Percentiles rank a stretch among this genome's conserved stretches.
Evolutionary conservation across 2,113 vertebrate species (phyloP).

Genomic region (Motacilla alba): DNA sequence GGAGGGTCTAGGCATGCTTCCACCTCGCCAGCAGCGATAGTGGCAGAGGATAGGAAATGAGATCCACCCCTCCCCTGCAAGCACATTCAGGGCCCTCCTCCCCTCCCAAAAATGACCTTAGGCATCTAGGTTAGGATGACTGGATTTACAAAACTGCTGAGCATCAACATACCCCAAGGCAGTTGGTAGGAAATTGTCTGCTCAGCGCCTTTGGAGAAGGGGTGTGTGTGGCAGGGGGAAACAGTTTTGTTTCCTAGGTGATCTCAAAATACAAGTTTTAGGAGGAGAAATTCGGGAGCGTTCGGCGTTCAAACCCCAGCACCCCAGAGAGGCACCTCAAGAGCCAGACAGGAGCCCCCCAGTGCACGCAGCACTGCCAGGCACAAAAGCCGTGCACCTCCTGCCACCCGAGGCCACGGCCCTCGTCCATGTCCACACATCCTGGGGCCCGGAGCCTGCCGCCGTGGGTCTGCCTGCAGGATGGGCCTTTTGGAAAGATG

Average conservation of each 20-base stretch:
- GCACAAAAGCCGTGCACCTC: not conserved
- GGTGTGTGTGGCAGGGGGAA: not conserved
- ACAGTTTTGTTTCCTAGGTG: constrained; percentile 50
- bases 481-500: not conserved
- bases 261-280: not conserved
- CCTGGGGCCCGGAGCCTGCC: not conserved
- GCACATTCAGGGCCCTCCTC: not conserved
- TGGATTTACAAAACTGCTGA: constrained; percentile 54
- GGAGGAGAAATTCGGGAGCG: not conserved
- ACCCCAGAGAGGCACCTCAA: not conserved
- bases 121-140: constrained; percentile 52
- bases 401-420: not conserved
- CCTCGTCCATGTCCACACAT: not conserved
- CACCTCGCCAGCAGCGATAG: not conserved
- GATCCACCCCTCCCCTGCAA: not conserved
- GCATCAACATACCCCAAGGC: constrained; percentile 48
- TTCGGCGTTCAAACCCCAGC: not conserved
- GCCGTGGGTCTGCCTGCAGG: not conserved
- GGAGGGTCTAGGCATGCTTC: not conserved
- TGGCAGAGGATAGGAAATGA: not conserved
- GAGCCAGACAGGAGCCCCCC: not conserved
- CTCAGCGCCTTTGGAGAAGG: not conserved
- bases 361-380: accelerated
- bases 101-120: constrained; percentile 36
- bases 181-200: constrained; percentile 1